phyloP scores from a whole-genome alignment of 2,113 vertebrate species.

The Centropus bengalensis region DNA sequence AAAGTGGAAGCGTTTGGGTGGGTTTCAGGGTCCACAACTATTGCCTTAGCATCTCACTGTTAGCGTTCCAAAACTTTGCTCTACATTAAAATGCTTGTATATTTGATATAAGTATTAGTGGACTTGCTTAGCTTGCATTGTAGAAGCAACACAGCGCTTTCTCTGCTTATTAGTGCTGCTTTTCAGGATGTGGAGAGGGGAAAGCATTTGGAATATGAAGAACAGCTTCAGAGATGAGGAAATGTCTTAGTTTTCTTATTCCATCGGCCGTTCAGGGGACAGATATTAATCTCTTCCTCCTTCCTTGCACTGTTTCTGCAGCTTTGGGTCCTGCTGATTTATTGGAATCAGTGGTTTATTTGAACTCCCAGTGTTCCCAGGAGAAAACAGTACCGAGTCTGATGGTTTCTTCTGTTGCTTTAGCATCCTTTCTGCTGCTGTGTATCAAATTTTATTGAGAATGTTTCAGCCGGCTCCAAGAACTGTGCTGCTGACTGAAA shows the following conservation, averaged over 20 bases:
- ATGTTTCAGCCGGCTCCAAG: not conserved
- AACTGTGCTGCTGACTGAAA: not conserved
- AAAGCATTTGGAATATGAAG: not conserved
- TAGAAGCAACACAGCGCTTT: not conserved
- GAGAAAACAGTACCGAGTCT: not conserved
- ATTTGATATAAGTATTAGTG: not conserved
- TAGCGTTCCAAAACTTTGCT: not conserved
- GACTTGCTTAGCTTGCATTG: not conserved
- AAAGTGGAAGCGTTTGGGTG: not conserved
- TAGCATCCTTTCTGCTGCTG: not conserved
- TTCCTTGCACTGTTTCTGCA: not conserved
- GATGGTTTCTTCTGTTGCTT: not conserved
- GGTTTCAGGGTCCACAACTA: not conserved
- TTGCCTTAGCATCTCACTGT: not conserved
- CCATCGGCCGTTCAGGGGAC: not conserved
- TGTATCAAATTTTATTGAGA: not conserved
- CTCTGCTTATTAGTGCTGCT: not conserved
- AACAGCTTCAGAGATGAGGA: not conserved
- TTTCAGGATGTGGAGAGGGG: not conserved
- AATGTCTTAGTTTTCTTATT: not conserved
- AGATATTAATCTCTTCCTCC: not conserved
- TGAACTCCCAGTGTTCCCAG: not conserved
- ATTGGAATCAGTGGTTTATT: not conserved
- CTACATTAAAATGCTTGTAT: not conserved
- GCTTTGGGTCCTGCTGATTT: not conserved